Percentiles rank a stretch among this genome's conserved stretches.
These are phyloP conservation scores for Eutolmus rufibarbis DNA, from an alignment of 2,888 invertebrate species.

Conservation along the genomic window DNA sequence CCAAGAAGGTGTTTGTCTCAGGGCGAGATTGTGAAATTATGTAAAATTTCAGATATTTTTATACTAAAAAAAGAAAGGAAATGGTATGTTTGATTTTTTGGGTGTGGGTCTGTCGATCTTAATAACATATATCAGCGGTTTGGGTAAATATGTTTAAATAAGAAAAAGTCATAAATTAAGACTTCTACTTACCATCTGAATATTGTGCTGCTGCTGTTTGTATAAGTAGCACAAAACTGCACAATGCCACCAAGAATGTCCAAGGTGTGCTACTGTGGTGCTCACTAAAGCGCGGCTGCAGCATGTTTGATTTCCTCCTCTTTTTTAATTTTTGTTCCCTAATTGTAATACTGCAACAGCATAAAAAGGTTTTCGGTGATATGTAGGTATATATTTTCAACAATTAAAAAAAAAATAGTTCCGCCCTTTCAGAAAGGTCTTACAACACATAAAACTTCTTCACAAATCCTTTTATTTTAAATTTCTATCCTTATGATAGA, in stretches of 20 bases:
- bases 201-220: constrained; percentile 37
- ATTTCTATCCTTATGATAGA: background rate
- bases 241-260: constrained; percentile 27
- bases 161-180: background rate
- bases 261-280: background rate
- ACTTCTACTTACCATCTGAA: constrained; percentile 9
- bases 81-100: background rate
- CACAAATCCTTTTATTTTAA: background rate
- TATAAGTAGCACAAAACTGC: constrained; percentile 32
- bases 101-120: background rate
- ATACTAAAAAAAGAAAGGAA: background rate
- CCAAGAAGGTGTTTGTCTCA: background rate
- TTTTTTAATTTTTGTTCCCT: background rate
- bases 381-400: background rate
- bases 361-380: background rate
- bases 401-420: background rate
- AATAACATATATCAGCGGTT: background rate
- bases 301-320: background rate
- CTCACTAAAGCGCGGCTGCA: constrained; percentile 37
- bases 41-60: background rate
- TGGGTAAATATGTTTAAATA: background rate
- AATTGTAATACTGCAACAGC: background rate
- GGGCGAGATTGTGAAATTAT: background rate
- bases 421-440: background rate
- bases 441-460: background rate